Conservation (phyloP, 2,797 vertebrate species). For the Notolepis coatsorum region DNA sequence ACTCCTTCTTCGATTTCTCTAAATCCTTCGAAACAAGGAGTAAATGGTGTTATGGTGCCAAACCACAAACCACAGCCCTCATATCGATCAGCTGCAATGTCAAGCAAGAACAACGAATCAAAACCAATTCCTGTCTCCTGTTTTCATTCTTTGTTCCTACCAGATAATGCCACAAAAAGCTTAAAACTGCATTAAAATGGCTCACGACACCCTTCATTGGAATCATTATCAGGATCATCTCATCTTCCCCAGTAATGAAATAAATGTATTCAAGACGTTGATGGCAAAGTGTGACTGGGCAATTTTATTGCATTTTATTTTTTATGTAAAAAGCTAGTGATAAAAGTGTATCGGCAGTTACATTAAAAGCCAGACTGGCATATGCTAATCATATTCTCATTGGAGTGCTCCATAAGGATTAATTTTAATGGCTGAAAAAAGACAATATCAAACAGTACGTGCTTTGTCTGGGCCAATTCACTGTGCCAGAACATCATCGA, state of each 20-base stretch:
- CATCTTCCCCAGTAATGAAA: slow-evolving; percentile 14
- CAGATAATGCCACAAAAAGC: no score
- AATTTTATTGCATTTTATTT: no score
- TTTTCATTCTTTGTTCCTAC: slow-evolving; percentile 24
- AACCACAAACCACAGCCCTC: slow-evolving; percentile 39
- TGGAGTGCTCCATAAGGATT: slow-evolving; percentile 25
- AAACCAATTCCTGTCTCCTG: slow-evolving; percentile 32
- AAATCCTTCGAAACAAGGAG: slow-evolving; percentile 51
- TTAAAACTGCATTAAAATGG: no score
- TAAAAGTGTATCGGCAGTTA: slow-evolving; percentile 10
- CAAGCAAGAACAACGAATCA: slow-evolving; percentile 32
- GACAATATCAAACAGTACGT: slow-evolving; percentile 26
- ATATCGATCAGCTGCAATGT: slow-evolving; percentile 57
- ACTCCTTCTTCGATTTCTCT: slow-evolving; percentile 43
- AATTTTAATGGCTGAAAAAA: slow-evolving; percentile 36
- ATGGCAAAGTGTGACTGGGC: no score
- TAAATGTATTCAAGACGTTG: slow-evolving; percentile 14
- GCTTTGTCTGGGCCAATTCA: slow-evolving; percentile 29
- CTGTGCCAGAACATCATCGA: slow-evolving; percentile 30
- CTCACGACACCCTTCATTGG: not conserved
- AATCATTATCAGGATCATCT: not conserved
- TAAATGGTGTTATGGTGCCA: slow-evolving; percentile 55
- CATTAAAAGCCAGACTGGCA: slow-evolving; percentile 12
- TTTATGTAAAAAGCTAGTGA: slow-evolving; percentile 19
- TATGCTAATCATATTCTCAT: slow-evolving; percentile 9